Conservation (phyloP, 2,888 invertebrate species). For the Beris morrisii region DNA sequence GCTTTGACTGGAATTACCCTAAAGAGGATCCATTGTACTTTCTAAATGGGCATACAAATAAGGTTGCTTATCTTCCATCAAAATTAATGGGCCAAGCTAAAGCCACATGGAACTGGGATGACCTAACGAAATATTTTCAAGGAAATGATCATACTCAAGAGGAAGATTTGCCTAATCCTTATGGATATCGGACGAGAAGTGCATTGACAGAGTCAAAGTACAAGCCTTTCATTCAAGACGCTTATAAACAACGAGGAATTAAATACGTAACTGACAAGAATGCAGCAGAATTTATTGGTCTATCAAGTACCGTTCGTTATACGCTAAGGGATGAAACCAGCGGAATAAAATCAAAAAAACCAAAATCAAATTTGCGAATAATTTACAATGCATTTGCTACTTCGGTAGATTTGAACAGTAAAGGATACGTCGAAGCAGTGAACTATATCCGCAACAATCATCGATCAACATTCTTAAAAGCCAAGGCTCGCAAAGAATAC, state of each 20-base stretch:
- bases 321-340: conserved; percentile 68
- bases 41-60: too few species aligned
- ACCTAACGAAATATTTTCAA: conserved; percentile 63
- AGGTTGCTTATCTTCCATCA: too few species aligned
- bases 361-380: conserved; percentile 62
- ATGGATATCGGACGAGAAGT: too few species aligned
- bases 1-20: too few species aligned
- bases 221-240: conserved; percentile 64
- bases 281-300: conserved; percentile 68
- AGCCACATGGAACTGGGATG: conserved; percentile 66
- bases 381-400: conserved; percentile 61
- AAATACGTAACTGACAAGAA: conserved; percentile 66
- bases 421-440: conserved; percentile 15
- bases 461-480: conserved; percentile 37
- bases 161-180: too few species aligned
- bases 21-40: too few species aligned
- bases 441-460: conserved; percentile 24
- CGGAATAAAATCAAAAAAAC: conserved; percentile 61
- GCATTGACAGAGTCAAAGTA: conserved; percentile 59
- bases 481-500: conserved; percentile 45
- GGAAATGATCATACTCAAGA: conserved; percentile 58
- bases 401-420: conserved; percentile 23
- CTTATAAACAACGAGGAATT: conserved; percentile 66
- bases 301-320: conserved; percentile 68
- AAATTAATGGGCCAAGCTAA: too few species aligned